Evolutionary conservation across 1,140 invertebrate species (phyloP).

Genomic region (Pteromalus puparum): DNA sequence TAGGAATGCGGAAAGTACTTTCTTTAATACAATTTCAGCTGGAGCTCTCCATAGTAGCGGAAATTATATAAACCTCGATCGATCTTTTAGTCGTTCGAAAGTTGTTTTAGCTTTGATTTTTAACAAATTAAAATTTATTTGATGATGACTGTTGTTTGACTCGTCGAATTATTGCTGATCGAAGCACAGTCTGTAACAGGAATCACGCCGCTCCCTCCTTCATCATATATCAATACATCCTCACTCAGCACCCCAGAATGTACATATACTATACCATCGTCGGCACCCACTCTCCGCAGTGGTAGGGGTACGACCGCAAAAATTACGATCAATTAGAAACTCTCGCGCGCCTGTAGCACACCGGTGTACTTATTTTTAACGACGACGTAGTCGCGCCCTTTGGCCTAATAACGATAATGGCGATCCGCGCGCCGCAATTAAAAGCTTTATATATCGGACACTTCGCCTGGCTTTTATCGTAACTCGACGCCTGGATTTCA

Average conservation of each 20-base stretch:
- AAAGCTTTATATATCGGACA: conserved; percentile 3
- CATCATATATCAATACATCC: neutral
- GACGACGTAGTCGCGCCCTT: neutral
- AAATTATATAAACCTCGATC: no score
- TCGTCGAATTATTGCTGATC: no score
- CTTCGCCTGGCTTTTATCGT: conserved; percentile 13
- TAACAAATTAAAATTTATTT: no score
- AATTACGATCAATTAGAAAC: conserved; percentile 37
- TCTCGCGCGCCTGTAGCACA: neutral
- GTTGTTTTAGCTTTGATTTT: no score
- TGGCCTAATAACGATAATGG: conserved; percentile 29
- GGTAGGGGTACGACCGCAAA: conserved; percentile 7
- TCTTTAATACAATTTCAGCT: no score
- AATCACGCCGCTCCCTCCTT: neutral
- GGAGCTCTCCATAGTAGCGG: no score
- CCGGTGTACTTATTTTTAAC: conserved; percentile 8
- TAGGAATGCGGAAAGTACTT: no score
- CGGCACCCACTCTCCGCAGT: neutral
- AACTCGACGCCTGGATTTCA: neutral
- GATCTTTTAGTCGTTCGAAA: no score
- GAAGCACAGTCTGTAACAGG: neutral
- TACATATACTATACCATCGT: neutral
- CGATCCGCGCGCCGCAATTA: conserved; percentile 7
- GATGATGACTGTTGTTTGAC: no score
- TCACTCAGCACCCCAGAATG: neutral